Conservation (phyloP, 2,113 vertebrate species). For the Myrmecobius fasciatus region DNA sequence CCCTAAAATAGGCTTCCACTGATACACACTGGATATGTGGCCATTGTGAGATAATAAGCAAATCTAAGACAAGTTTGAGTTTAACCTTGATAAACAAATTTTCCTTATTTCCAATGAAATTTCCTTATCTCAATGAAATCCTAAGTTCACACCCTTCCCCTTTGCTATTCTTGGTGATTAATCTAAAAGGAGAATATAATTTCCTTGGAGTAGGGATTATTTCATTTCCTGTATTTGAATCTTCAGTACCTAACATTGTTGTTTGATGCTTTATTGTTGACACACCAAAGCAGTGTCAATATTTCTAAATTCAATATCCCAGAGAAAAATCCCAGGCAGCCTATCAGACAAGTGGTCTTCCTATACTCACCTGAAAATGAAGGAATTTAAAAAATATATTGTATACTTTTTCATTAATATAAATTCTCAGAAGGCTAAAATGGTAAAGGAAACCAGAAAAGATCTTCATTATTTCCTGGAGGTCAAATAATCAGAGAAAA, state of each 20-base stretch:
- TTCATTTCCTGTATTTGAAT: not conserved
- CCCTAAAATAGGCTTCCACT: not conserved
- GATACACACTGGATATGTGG: not conserved
- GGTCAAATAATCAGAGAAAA: not conserved
- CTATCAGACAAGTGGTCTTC: not conserved
- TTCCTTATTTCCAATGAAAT: not conserved
- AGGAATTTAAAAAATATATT: not conserved
- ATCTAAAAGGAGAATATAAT: not conserved
- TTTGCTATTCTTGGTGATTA: not conserved
- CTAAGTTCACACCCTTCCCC: not conserved
- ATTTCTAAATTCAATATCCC: not conserved
- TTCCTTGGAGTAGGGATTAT: not conserved
- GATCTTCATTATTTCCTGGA: not conserved
- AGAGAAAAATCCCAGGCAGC: not conserved
- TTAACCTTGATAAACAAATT: not conserved
- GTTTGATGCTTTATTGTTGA: not conserved
- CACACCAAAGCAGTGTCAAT: not conserved
- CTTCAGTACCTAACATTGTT: not conserved
- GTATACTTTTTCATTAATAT: not conserved
- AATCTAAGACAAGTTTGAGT: not conserved
- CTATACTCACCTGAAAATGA: not conserved
- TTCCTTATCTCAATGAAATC: not conserved
- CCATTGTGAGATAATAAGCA: not conserved
- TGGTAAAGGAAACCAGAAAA: not conserved
- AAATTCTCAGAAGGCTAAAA: not conserved